Conservation (phyloP, 1,140 invertebrate species). For the Schlechtendalia chinensis region DNA sequence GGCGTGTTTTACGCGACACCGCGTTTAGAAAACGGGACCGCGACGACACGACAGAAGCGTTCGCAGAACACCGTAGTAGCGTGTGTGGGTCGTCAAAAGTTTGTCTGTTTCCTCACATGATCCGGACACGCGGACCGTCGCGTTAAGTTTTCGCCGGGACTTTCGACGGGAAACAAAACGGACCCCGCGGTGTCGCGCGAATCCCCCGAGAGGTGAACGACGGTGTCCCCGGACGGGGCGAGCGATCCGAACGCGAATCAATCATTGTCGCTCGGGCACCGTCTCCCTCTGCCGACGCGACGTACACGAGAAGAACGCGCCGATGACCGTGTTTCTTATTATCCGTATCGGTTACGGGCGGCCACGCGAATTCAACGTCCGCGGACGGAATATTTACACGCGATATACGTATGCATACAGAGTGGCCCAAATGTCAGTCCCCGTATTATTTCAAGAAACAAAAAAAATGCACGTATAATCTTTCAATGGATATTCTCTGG, state of each 20-base stretch:
- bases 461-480: no score
- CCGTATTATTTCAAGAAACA: no score
- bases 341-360: not conserved
- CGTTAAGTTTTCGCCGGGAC: conserved; percentile 40
- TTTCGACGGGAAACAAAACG: conserved; percentile 36
- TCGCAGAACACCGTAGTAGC: no score
- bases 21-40: no score
- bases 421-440: no score
- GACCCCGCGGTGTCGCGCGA: conserved; percentile 23
- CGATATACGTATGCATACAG: no score
- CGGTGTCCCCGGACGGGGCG: not conserved
- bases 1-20: no score
- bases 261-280: conserved; percentile 32
- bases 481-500: no score
- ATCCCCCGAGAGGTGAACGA: not conserved
- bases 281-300: not conserved
- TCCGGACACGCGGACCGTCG: not conserved
- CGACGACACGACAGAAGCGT: no score
- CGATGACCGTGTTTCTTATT: no score
- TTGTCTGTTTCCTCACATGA: conserved; percentile 11
- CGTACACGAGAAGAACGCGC: not conserved
- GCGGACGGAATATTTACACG: no score
- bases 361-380: no score
- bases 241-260: conserved; percentile 17
- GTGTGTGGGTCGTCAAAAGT: conserved; percentile 30